These are phyloP conservation scores for Silurus lanzhouensis DNA, from an alignment of 2,797 vertebrate genomes.

Conservation along the genomic window DNA sequence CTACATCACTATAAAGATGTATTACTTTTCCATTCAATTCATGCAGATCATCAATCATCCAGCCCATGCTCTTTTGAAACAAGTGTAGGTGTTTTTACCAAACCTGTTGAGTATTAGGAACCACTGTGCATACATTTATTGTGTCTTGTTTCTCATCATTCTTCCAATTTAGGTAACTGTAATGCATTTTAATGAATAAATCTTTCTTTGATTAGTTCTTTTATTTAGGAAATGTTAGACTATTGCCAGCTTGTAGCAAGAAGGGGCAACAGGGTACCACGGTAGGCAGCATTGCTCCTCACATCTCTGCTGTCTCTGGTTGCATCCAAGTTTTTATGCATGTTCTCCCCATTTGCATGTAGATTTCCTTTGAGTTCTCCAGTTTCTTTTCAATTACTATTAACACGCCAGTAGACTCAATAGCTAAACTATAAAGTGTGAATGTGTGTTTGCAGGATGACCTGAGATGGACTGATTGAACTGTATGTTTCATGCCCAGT, in stretches of 20 bases:
- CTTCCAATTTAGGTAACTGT: not conserved
- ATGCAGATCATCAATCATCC: constrained; percentile 6
- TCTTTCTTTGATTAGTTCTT: not conserved
- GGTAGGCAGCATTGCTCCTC: not conserved
- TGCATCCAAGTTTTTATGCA: not conserved
- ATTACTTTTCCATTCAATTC: not conserved
- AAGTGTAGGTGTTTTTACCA: not conserved
- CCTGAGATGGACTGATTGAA: not conserved
- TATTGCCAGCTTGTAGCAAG: not conserved
- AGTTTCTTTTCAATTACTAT: not conserved
- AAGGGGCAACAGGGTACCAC: not conserved
- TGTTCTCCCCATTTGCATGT: not conserved
- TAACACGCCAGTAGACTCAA: not conserved
- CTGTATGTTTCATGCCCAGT: not conserved
- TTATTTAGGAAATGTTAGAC: not conserved
- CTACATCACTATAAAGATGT: not conserved
- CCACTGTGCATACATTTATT: not conserved
- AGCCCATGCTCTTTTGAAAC: not conserved
- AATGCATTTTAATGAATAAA: not conserved
- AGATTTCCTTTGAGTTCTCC: not conserved
- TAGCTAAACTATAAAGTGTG: not conserved
- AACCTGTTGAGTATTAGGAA: not conserved
- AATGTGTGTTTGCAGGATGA: not conserved
- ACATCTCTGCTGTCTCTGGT: not conserved
- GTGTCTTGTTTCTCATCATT: not conserved